Evolutionary conservation across 2,113 vertebrate genomes (phyloP), one percentile per base, ranked within the genome.

Genomic region (Nothocercus julius): DNA sequence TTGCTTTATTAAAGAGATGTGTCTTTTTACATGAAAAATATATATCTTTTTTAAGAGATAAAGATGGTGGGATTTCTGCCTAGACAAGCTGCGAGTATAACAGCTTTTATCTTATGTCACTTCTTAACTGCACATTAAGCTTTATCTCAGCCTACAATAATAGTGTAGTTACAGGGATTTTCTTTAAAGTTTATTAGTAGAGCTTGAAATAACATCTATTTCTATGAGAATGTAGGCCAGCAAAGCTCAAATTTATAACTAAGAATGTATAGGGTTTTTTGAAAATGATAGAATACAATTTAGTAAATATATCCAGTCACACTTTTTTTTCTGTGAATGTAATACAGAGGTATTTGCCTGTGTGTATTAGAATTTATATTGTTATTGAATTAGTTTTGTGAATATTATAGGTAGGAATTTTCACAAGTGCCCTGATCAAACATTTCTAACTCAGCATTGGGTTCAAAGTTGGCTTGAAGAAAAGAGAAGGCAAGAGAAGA

Each of bases 51-150:
- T 85, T 49, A 85, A 19, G 85, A 88, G 87, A 91, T 95, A 94
- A 92, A 94, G 42, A 58, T 95, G 76, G 64, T 91, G 40, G 92
- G 53, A 93, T 95, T 97, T 95, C 85, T 95, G 82, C 81, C 76
- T 81, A 94, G 93, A 84, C 69, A 93, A 86, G 80, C 92, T 81
- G 83, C 61, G 44, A 53, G 53, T 81, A 5, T 78, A 95, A 34
- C 28, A 67, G 51, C 63, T 90, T 95, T 95, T 92, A 93, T 93
- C 82, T 93, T 91, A n/a, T 72, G 82, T 88, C 64, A 83, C 36
- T 87, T 87, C 72, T 81, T 84, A 93, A 91, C 87, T 90, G 68
- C 1, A 3, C 47, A 61, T 94, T 93, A 83, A 66, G 17, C 51
- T 83, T 95, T 93, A 92, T 96, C 82, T 90, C 22, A 30, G 82